Evolutionary conservation across 23 tunicate genomes (phyloP), one percentile per base, ranked within the genome.

Genomic region (Ascidia mentula): DNA sequence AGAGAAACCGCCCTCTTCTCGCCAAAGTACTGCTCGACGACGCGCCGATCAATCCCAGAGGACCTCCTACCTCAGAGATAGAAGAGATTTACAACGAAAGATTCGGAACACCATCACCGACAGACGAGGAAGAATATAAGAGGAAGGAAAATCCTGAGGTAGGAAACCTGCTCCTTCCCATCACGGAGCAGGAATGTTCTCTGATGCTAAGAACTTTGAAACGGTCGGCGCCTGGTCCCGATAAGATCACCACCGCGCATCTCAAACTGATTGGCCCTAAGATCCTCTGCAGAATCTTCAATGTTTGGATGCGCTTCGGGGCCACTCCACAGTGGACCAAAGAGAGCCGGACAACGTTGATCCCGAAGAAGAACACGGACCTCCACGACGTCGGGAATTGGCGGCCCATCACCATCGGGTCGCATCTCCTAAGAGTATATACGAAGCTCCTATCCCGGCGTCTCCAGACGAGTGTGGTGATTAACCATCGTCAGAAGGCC

Each of bases 401-500:
- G 65, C 65, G 65, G 1, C 65, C 65, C 12, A 53, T 53, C 65
- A 53, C 65, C 65, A 53, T 53, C 13, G 65, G 65, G 13, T 20
- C 28, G 28, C 65, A 53, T 28, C 65, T 53, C 65, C 65, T 20
- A 9, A 53, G 65, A 53, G 22, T 26, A 3, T 9, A 53, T 9
- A 9, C 65, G 24, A 53, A 53, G 13, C 22, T 53, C 1, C 24
- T 53, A 28, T 26, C 65, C 24, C 28, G 65, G 28, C 65, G 65
- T 53, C 4, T 71, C 8, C 75, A 18, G 13, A 5, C 30, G 32
- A 34, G n/a, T 6, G 30, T 71, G 3, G 32, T 28, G 75, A 71
- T 71, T 36, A 71, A 71, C 13, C 72, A 17, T 28, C 6, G 75
- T 3, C 75, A 71, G 40, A 53, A 53, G 65, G 75, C 75, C 39